Percentiles rank a stretch among this genome's conserved stretches.
phyloP scores from a whole-genome alignment of 2,888 invertebrate species.

The Eulithis prunata region DNA sequence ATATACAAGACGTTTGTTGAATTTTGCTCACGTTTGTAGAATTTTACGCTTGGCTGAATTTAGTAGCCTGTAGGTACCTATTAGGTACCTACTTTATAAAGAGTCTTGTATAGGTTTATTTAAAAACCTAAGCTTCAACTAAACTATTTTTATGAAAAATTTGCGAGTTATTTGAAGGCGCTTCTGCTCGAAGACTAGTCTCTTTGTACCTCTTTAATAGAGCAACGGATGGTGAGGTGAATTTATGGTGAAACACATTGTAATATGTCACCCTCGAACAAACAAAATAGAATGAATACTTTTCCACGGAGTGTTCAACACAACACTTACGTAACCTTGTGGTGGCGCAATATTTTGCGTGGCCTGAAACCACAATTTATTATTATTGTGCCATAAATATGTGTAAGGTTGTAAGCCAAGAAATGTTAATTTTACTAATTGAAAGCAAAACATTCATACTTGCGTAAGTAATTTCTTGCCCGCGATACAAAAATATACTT shows the following conservation, averaged over 20 bases:
- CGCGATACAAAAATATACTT: constrained; percentile 15
- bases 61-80: too few species aligned
- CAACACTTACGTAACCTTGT: constrained; percentile 28
- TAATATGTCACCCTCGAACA: constrained; percentile 14
- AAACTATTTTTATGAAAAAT: too few species aligned
- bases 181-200: not conserved
- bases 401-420: constrained; percentile 25
- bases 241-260: constrained; percentile 4
- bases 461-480: constrained; percentile 18
- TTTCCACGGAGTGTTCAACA: constrained; percentile 12
- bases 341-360: constrained; percentile 39
- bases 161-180: too few species aligned
- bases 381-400: constrained; percentile 36
- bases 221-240: constrained; percentile 1
- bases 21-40: too few species aligned
- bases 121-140: too few species aligned
- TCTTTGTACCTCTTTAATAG: not conserved
- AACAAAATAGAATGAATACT: constrained; percentile 24
- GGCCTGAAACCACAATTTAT: constrained; percentile 32
- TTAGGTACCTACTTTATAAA: too few species aligned
- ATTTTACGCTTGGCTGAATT: too few species aligned
- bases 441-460: constrained; percentile 33
- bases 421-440: constrained; percentile 38
- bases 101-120: too few species aligned
- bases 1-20: too few species aligned